Base-by-base conservation (phyloP, 2,797 vertebrate genomes). In the Eptatretus atami region DNA sequence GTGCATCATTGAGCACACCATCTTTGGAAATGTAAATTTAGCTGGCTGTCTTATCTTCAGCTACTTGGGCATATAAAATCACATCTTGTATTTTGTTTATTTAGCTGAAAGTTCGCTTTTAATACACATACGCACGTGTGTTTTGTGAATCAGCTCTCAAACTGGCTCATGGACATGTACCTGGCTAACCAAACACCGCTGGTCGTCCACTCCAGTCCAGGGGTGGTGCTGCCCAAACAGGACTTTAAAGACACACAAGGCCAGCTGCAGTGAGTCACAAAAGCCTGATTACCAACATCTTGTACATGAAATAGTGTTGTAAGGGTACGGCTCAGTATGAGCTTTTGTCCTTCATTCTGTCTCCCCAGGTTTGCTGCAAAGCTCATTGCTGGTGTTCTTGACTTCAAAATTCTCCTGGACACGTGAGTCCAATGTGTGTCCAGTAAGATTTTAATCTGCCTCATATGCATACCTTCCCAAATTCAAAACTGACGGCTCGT, bases 351-450 rank as follows among this genome's bases (percentile, higher is more conserved):
- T 44, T 61, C 57, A n/a, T n/a, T 60, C 24, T 57, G 10, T 31
- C 19, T n/a, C 14, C 53, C 1, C 65, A 83, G 81, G 71, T 84
- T 83, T 76, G 79, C 79, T 11, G 78, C 82, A 8, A 83, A 78
- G 67, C 70, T 84, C 65, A 84, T 84, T 1, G 78, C 78, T n/a
- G 81, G 78, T 1, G 76, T 82, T 52, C 70, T 84, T 68, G 80
- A 84, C 67, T 84, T 84, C 70, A 84, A 78, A 69, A 74, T 75
- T 69, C 77, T 75, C 72, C 71, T 81, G 64, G 76, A 76, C 67
- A 75, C 65, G 82, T 81, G 65, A 76, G 77, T 69, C 19, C 13
- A 12, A 13, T 25, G 6, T 5, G 4, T 44, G 31, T 44, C 31
- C 6, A 44, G 6, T 44, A 44, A 44, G 4, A 44, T 44, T 44